phyloP scores from a whole-genome alignment of 1,140 invertebrate species.

The Panulirus ornatus region DNA sequence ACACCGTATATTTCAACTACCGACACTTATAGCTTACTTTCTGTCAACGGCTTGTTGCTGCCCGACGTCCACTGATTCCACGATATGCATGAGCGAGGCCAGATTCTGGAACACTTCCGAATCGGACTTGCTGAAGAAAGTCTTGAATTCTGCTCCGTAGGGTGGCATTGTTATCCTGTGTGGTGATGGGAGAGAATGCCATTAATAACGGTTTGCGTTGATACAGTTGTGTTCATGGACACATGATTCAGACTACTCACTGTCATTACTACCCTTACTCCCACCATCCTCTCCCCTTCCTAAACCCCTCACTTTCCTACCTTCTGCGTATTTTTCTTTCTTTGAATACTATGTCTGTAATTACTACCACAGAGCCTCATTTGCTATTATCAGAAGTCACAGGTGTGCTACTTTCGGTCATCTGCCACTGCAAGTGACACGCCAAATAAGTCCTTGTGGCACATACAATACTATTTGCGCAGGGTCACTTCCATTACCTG shows the following conservation, averaged over 20 bases:
- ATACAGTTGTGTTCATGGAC: no score
- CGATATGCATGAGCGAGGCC: slow-evolving; percentile 12
- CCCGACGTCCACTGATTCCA: neutral
- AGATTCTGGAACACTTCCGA: slow-evolving; percentile 28
- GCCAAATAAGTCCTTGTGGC: no score
- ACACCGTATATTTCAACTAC: neutral
- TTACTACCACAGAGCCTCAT: neutral
- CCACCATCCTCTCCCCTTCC: no score
- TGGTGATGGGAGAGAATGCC: no score
- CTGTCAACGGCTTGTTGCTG: neutral
- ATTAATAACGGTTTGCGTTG: no score
- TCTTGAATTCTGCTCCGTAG: slow-evolving; percentile 16
- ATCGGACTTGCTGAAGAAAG: slow-evolving; percentile 31
- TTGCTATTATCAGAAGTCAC: no score
- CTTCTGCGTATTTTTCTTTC: neutral
- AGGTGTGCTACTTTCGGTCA: no score
- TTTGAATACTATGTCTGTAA: neutral
- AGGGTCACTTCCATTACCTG: neutral
- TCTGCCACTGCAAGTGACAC: no score
- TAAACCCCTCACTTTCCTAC: neutral
- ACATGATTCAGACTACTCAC: no score
- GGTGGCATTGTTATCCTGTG: slow-evolving; percentile 39
- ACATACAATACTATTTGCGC: no score
- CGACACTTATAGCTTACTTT: neutral
- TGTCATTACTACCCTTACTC: no score